A percentile compares a stretch with the other conserved stretches of the same genome.
These are phyloP conservation scores for Potamilus streckersoni DNA, from an alignment of 1,140 invertebrate genomes.

Conservation along the genomic window DNA sequence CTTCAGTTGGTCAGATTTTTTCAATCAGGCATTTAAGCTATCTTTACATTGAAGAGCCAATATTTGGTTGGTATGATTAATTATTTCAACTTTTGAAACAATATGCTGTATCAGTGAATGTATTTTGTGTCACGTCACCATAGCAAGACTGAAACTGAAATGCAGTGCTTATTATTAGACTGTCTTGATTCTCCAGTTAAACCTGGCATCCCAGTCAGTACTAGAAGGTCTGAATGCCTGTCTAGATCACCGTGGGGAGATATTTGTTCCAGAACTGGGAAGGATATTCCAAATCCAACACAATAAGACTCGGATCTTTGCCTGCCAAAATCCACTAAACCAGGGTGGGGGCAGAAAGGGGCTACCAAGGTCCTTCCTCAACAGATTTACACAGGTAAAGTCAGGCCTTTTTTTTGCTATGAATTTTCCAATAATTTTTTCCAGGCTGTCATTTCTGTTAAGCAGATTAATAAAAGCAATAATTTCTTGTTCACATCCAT, in stretches of 20 bases:
- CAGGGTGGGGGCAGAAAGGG: conserved; percentile 96
- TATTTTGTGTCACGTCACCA: no score
- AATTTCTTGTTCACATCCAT: no score
- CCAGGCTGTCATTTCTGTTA: no score
- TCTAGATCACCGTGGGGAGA: conserved; percentile 96
- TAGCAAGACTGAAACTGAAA: no score
- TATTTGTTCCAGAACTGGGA: conserved; percentile 95
- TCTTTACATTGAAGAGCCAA: no score
- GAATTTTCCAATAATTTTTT: not conserved
- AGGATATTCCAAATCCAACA: conserved; percentile 82
- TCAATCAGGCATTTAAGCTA: no score
- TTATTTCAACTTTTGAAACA: no score
- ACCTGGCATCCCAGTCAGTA: conserved; percentile 98
- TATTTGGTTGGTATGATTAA: no score
- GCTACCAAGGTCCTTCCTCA: conserved; percentile 96
- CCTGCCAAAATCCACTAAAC: conserved; percentile 97
- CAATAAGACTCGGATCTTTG: conserved; percentile 87
- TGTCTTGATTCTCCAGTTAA: conserved; percentile 74
- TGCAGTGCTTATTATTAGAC: no score
- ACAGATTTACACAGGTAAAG: conserved; percentile 93
- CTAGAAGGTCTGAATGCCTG: conserved; percentile 98
- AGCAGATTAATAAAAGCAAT: no score
- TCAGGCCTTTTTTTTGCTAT: not conserved
- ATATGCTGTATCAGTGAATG: no score
- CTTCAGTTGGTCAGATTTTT: no score